These are phyloP conservation scores for Melangyna quadrimaculata DNA, from an alignment of 2,888 invertebrate genomes.

Conservation along the genomic window DNA sequence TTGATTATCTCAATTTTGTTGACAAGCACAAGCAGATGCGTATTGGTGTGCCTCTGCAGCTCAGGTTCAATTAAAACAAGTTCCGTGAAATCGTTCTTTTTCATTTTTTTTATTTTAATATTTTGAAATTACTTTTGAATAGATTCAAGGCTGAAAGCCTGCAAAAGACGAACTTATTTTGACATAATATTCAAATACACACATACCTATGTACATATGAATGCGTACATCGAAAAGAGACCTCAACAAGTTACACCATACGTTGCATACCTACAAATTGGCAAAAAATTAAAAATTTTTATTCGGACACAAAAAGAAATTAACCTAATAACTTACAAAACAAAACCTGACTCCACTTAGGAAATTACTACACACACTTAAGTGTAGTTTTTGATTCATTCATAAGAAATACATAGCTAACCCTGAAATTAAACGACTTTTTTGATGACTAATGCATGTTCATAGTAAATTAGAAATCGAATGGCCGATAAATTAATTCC, in stretches of 20 bases:
- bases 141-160: neutral
- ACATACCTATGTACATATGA: too few relatives aligned
- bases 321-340: neutral
- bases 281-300: neutral
- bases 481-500: neutral
- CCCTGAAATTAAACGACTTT: neutral
- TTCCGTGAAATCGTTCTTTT: too few relatives aligned
- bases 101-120: too few relatives aligned
- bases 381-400: neutral
- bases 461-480: conserved; percentile 30
- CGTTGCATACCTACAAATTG: neutral
- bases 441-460: neutral
- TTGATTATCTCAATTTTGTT: too few relatives aligned
- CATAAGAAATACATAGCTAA: conserved; percentile 11
- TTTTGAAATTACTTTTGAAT: too few relatives aligned
- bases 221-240: neutral
- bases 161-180: neutral
- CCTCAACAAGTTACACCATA: neutral
- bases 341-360: neutral
- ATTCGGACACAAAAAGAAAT: neutral
- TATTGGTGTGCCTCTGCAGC: too few relatives aligned
- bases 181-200: neutral
- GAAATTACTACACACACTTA: neutral
- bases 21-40: too few relatives aligned
- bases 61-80: too few relatives aligned